Evolutionary conservation across 2,797 vertebrate species (phyloP).

Genomic region (Malacoctenus gilli): DNA sequence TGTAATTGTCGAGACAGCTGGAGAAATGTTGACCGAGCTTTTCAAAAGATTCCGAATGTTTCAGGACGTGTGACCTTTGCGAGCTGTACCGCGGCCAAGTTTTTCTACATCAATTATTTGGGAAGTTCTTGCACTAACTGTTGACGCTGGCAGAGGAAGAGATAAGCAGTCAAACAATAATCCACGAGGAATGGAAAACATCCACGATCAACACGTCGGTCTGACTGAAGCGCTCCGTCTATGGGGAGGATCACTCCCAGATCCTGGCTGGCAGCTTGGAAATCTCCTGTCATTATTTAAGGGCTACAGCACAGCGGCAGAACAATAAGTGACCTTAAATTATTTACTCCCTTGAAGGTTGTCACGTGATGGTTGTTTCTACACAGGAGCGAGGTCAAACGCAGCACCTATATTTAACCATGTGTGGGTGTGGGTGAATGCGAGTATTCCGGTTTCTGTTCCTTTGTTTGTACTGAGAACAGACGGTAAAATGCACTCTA

Average conservation of each 20-base stretch:
- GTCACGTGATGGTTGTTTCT: constrained; percentile 23
- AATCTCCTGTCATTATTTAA: constrained; percentile 27
- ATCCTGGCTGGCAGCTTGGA: neutral
- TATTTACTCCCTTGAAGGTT: constrained; percentile 33
- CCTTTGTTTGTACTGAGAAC: constrained; percentile 60
- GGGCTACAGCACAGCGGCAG: constrained; percentile 21
- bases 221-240: constrained; percentile 18
- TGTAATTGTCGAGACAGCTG: neutral
- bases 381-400: constrained; percentile 6
- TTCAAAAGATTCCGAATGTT: neutral
- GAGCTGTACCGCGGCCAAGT: neutral
- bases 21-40: neutral
- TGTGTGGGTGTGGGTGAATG: constrained; percentile 52
- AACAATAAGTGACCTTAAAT: constrained; percentile 59
- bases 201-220: constrained; percentile 15
- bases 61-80: neutral
- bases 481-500: constrained; percentile 23
- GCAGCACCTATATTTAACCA: constrained; percentile 69
- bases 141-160: constrained; percentile 8
- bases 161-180: constrained; percentile 6
- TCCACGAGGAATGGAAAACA: constrained; percentile 18
- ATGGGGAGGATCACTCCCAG: neutral
- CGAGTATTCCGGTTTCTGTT: constrained; percentile 69
- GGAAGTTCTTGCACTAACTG: constrained; percentile 1
- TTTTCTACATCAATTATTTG: constrained; percentile 8